A percentile compares a stretch with the other conserved stretches of the same genome.
phyloP scores from a whole-genome alignment of 92 coral and sea anemone genomes.

The Blastomussa wellsi region DNA sequence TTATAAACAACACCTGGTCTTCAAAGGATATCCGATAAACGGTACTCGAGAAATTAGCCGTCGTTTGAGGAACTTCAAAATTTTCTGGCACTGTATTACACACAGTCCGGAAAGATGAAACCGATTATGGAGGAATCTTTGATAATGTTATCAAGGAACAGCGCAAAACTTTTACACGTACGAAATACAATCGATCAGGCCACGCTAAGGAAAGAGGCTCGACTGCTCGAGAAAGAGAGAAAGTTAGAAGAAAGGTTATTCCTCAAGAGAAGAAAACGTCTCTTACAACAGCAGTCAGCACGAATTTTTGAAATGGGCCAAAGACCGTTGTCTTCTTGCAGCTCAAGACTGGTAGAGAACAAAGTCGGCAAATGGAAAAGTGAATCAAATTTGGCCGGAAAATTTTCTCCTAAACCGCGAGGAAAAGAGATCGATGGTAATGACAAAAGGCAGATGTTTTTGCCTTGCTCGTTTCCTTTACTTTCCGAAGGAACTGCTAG shows the following conservation, averaged over 20 bases:
- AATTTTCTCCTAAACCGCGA: not conserved
- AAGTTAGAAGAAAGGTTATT: conserved; percentile 25
- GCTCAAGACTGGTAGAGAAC: not conserved
- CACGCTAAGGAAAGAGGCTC: conserved; percentile 13
- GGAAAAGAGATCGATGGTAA: not conserved
- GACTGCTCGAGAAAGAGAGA: conserved; percentile 18
- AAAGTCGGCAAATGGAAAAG: not conserved
- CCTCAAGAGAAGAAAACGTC: conserved; percentile 15
- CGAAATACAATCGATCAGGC: conserved; percentile 27
- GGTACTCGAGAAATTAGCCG: not conserved
- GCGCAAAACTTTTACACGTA: conserved; percentile 16
- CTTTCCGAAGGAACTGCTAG: not conserved
- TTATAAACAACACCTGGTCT: not conserved
- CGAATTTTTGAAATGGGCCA: not conserved
- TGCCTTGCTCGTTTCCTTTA: not conserved
- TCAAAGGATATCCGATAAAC: not conserved
- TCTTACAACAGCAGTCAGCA: conserved; percentile 3
- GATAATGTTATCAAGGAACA: conserved; percentile 2
- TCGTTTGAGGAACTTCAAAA: not conserved
- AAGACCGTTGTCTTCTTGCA: not conserved
- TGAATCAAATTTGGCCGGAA: conserved; percentile 2
- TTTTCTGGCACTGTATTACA: not conserved
- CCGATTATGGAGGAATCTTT: conserved; percentile 9
- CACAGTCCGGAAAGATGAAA: conserved; percentile 1
- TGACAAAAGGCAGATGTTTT: not conserved